phyloP scores from a whole-genome alignment of 2,797 vertebrate genomes.

The Ctenopoma multispine region DNA sequence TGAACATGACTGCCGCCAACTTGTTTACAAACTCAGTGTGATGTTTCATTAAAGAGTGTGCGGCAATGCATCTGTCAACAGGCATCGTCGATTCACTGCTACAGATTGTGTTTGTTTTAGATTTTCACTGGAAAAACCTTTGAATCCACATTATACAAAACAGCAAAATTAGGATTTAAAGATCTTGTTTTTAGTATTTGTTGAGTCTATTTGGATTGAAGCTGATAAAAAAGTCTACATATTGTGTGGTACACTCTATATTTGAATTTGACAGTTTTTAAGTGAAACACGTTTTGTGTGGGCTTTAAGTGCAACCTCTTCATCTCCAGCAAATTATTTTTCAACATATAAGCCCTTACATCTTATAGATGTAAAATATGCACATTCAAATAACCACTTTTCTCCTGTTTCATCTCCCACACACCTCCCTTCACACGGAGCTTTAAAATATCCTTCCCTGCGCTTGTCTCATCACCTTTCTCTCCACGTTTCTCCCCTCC shows the following conservation, averaged over 20 bases:
- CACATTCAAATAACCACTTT: neutral
- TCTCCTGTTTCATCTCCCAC: neutral
- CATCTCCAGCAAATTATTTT: neutral
- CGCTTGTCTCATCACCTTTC: neutral
- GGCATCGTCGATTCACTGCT: slow-evolving; percentile 23
- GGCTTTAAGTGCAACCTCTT: neutral
- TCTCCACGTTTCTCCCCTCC: neutral
- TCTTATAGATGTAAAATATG: neutral
- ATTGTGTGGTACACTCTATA: neutral
- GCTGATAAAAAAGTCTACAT: neutral
- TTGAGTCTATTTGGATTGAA: neutral
- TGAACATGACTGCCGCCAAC: neutral
- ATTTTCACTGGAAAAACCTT: slow-evolving; percentile 17
- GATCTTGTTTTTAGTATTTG: neutral
- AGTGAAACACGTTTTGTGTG: neutral
- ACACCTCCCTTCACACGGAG: too few species aligned
- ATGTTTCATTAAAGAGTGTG: slow-evolving; percentile 24
- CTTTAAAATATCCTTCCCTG: neutral
- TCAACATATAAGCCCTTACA: neutral
- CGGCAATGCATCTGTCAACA: slow-evolving; percentile 32
- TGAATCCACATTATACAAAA: neutral
- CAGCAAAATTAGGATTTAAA: neutral
- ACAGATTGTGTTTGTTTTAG: slow-evolving; percentile 30
- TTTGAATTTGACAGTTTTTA: neutral
- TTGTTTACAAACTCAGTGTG: slow-evolving; percentile 32